These are phyloP conservation scores for Pygoscelis adeliae DNA, from an alignment of 2,113 vertebrate genomes.

Conservation along the genomic window DNA sequence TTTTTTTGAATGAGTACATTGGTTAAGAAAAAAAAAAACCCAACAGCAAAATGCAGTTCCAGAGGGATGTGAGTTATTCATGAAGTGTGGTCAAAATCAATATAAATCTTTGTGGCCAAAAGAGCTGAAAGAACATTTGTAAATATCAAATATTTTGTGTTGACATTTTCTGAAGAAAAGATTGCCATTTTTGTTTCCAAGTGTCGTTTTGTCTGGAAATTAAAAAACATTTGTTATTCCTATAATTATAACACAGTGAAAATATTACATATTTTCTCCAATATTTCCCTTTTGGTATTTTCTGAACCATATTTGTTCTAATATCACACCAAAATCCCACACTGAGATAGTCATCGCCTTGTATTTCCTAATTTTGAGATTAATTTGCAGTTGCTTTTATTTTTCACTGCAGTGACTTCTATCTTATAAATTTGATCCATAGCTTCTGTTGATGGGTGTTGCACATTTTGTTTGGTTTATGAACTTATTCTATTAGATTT, in stretches of 20 bases:
- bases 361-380: neutral
- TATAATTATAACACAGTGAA: neutral
- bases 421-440: neutral
- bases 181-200: neutral
- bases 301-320: neutral
- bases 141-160: neutral
- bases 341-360: neutral
- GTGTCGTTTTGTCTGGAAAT: neutral
- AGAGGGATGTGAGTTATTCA: neutral
- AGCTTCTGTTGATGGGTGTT: neutral
- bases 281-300: neutral
- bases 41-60: neutral
- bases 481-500: neutral
- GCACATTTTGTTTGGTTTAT: neutral
- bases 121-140: neutral
- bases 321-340: neutral
- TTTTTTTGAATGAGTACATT: neutral
- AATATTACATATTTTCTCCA: neutral
- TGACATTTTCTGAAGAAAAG: neutral
- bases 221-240: neutral
- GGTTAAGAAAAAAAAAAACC: rapidly evolving
- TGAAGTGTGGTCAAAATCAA: neutral
- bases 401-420: neutral
- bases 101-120: neutral
- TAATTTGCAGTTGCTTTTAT: neutral